Base-by-base conservation (phyloP, 2,113 vertebrate species). In the Hydrolagus affinis region DNA sequence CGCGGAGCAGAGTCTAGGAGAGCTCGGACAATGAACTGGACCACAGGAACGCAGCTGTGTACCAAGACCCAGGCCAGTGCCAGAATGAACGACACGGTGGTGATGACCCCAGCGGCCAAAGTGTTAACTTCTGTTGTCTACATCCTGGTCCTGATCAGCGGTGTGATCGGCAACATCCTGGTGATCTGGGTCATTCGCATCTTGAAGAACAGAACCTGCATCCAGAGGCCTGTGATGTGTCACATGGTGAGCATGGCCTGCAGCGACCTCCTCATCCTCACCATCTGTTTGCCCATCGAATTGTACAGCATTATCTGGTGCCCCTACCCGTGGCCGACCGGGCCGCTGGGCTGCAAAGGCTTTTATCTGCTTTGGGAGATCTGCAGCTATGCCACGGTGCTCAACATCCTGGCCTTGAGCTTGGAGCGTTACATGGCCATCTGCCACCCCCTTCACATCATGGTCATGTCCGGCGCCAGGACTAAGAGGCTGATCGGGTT, bases 291-390 rank as follows among this genome's bases (percentile, higher is more conserved):
- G 8, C 88, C 88, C 19, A n/a, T 69, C 21, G 88, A 88, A 28
- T 68, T 88, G 44, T 87, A 87, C 66, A 30, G 76, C 15, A 86
- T 86, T 56, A 87, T 88, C 59, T 88, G 88, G 88, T 76, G 59
- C 57, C 86, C 87, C 3, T 86, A 85, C 17, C 88, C 87, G 2
- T 87, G 86, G 87, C 74, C 76, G 7, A 9, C 77, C 23, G 87
- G 88, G 3, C 30, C 28, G 1, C 70, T 10, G 44, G 86, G 85
- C 60, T 88, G 88, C 75, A 85, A 68, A 70, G 85, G 85, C 8
- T 87, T 87, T 86, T 88, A 87, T 17, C 86, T 87, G 69, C 62
- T 88, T 15, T 88, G 88, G 88, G 88, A 88, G 59, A 76, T 86
- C 9, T 88, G 87, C 73, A 88, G 87, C 74, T 88, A 88, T 70